phyloP scores from a whole-genome alignment of 2,113 vertebrate genomes.

The Chitala chitala region DNA sequence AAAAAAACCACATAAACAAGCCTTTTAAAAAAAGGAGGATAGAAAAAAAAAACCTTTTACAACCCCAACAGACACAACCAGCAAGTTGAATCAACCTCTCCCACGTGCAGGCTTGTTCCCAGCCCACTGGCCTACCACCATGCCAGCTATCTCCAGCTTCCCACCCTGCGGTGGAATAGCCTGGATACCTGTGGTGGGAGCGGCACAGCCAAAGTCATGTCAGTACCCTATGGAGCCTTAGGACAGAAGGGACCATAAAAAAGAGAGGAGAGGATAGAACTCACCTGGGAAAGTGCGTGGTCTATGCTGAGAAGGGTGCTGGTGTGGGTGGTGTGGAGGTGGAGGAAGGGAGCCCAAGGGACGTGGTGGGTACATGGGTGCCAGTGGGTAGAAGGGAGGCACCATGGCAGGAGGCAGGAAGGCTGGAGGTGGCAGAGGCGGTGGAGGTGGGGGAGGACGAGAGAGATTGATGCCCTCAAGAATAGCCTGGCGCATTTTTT shows the following conservation, averaged over 20 bases:
- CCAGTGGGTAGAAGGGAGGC: constrained; percentile 77
- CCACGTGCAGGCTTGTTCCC: constrained; percentile 79
- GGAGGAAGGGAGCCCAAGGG: constrained; percentile 73
- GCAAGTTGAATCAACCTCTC: constrained; percentile 80
- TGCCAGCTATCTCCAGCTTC: constrained; percentile 86
- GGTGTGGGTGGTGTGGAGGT: constrained; percentile 60
- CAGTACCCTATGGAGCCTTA: neutral
- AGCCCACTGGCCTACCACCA: constrained; percentile 91
- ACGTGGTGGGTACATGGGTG: constrained; percentile 72
- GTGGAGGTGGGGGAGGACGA: constrained; percentile 69
- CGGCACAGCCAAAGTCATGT: neutral
- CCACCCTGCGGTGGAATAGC: constrained; percentile 85
- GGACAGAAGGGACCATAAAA: neutral
- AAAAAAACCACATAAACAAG: neutral
- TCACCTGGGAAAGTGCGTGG: constrained; percentile 79
- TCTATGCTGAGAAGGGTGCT: constrained; percentile 64
- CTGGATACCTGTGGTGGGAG: constrained; percentile 66
- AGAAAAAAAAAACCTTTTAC: constrained; percentile 69
- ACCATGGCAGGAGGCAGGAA: constrained; percentile 75
- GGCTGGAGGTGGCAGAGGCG: constrained; percentile 76
- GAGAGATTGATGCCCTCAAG: constrained; percentile 82
- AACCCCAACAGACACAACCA: constrained; percentile 83
- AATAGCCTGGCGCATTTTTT: constrained; percentile 89
- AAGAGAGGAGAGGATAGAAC: constrained; percentile 6
- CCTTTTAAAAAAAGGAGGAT: neutral